phyloP scores from a whole-genome alignment of 2,113 vertebrate species.

The Irena cyanogastra region DNA sequence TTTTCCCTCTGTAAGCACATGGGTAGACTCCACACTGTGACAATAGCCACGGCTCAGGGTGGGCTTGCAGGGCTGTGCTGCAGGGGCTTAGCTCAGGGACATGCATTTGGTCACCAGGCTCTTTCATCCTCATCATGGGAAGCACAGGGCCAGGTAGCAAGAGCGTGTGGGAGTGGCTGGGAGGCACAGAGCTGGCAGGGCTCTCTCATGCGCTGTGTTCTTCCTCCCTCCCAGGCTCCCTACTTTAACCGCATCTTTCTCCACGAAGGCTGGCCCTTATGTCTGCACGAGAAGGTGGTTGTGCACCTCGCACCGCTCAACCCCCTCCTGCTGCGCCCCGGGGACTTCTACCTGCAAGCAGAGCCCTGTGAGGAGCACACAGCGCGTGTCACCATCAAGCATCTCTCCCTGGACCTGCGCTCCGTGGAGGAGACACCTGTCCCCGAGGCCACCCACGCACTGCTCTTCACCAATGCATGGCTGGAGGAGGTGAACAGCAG shows the following conservation, averaged over 20 bases:
- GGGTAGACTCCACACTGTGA: fast-evolving
- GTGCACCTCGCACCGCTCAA: slow-evolving; percentile 81
- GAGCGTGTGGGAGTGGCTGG: fast-evolving
- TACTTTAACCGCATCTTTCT: slow-evolving; percentile 80
- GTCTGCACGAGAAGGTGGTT: slow-evolving; percentile 80
- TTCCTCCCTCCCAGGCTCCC: slow-evolving; percentile 72
- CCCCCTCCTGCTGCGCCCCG: slow-evolving; percentile 76
- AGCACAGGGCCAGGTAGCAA: fast-evolving
- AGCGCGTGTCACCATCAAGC: slow-evolving; percentile 78
- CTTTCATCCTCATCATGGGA: neutral
- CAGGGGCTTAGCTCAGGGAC: neutral
- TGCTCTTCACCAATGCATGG: slow-evolving; percentile 82
- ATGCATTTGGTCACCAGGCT: fast-evolving
- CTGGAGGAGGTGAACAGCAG: slow-evolving; percentile 75
- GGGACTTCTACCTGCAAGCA: slow-evolving; percentile 88
- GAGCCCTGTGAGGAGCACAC: slow-evolving; percentile 77
- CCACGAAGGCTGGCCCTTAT: slow-evolving; percentile 90
- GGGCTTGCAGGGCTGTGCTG: neutral
- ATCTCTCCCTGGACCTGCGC: slow-evolving; percentile 77
- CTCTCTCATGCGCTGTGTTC: neutral
- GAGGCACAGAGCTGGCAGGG: neutral
- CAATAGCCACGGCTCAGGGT: fast-evolving
- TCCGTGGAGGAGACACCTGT: slow-evolving; percentile 76
- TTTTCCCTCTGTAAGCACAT: fast-evolving
- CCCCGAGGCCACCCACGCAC: slow-evolving; percentile 68